Evolutionary conservation across 2,888 invertebrate species (phyloP), one percentile per base, ranked within the genome.

Genomic region (Leucania comma): DNA sequence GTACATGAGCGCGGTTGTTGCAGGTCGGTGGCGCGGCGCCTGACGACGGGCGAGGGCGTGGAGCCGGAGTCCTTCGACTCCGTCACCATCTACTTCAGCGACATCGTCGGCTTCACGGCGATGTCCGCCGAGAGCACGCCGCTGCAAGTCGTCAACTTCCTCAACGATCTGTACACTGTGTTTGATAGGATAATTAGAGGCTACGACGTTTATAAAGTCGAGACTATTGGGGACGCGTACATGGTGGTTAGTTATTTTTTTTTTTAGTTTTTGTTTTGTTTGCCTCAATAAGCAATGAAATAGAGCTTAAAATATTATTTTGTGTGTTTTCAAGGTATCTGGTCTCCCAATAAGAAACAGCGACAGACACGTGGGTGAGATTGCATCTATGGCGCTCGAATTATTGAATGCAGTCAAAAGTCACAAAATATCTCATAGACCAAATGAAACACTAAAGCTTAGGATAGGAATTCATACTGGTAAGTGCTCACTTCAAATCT

Each of bases 131-230:
- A 98, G 94, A 99, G 99, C 91, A 98, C 99, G 66, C 99, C 99
- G 66, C 96, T 98, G 87, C 98, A 98, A 96, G 98, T 99, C 88
- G 99, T 99, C 67, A 99, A 98, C 93, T 99, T 99, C 94, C 97
- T 99, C 79, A 99, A 99, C 96, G 99, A 99, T 95, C 97, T 99
- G 91, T 99, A 99, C 95, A 99, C 99, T 61, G 97, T 99, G 82
- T 99, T 99, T 93, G 99, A 99, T 95, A 97, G 98, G 87, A 99
- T 99, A 89, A 99, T 99, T 86, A 98, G 98, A 93, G 98, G 99
- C 87, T 99, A 99, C 92, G 99, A 99, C 91, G 99, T 99, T 58
- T 99, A 99, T 93, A 99, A 99, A 96, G 99, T 99, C 76, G 99
- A 99, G 95, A 99, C 99, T 54, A 99, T 99, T 76, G 99, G 99